A percentile compares a stretch with the other conserved stretches of the same genome.
These are phyloP conservation scores for Mallotus villosus DNA, from an alignment of 2,797 vertebrate genomes.

Conservation along the genomic window DNA sequence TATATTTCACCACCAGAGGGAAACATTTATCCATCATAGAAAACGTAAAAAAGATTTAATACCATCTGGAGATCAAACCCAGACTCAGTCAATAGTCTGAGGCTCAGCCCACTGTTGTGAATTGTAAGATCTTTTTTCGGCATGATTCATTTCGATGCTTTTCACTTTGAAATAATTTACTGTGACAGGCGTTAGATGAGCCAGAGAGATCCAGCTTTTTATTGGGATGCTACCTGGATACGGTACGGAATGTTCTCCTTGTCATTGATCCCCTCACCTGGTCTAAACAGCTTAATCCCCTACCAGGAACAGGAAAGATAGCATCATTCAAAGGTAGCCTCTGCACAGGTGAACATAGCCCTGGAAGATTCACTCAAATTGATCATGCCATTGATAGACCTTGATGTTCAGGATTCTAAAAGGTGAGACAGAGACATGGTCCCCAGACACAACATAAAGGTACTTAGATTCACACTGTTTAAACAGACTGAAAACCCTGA, in stretches of 20 bases:
- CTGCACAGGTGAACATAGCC: background rate
- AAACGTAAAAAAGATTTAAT: background rate
- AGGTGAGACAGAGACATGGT: no score
- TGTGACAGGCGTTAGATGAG: slow-evolving; percentile 54
- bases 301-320: slow-evolving; percentile 17
- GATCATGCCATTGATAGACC: no score
- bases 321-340: slow-evolving; percentile 22
- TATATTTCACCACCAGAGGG: slow-evolving; percentile 52
- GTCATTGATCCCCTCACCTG: slow-evolving; percentile 57
- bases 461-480: no score
- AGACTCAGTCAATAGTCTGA: slow-evolving; percentile 23
- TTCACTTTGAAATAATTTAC: slow-evolving; percentile 53
- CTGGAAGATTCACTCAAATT: slow-evolving; percentile 3
- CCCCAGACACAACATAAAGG: no score
- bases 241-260: slow-evolving; percentile 51
- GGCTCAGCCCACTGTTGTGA: slow-evolving; percentile 23
- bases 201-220: slow-evolving; percentile 45
- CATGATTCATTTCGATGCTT: slow-evolving; percentile 26
- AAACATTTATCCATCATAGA: slow-evolving; percentile 44
- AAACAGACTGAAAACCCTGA: no score
- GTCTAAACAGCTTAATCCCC: slow-evolving; percentile 39
- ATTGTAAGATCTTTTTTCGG: slow-evolving; percentile 24
- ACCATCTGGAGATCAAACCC: slow-evolving; percentile 39
- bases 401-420: no score
- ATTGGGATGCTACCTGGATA: slow-evolving; percentile 37